Percentiles rank a stretch among this genome's conserved stretches.
phyloP scores from a whole-genome alignment of 2,888 invertebrate species.

The Druceiella hillmani region DNA sequence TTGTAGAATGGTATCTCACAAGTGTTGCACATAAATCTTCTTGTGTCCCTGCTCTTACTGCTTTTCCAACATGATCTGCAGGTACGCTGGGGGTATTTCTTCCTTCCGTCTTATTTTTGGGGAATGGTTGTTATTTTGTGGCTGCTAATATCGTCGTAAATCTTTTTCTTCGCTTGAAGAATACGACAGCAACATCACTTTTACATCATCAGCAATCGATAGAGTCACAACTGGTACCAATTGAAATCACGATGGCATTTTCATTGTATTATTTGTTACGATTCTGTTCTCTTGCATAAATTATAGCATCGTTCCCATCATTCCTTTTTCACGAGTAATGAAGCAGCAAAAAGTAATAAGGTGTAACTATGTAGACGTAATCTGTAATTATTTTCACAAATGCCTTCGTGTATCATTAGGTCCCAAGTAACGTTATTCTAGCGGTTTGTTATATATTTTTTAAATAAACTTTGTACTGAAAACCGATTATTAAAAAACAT shows the following conservation, averaged over 20 bases:
- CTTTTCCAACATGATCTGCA: conserved; percentile 49
- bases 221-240: conserved; percentile 46
- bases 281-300: too few species aligned
- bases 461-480: too few species aligned
- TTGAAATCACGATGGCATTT: conserved; percentile 55
- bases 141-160: conserved; percentile 33
- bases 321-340: too few species aligned
- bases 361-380: too few species aligned
- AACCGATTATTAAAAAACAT: too few species aligned
- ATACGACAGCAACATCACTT: conserved; percentile 40
- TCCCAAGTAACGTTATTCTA: too few species aligned
- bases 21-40: conserved; percentile 48
- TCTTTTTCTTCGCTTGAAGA: conserved; percentile 35
- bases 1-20: conserved; percentile 50
- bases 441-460: too few species aligned
- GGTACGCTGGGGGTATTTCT: conserved; percentile 49
- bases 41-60: conserved; percentile 44
- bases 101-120: conserved; percentile 51
- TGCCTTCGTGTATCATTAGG: conserved; percentile 55
- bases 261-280: conserved; percentile 37
- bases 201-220: conserved; percentile 41
- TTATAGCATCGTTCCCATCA: too few species aligned
- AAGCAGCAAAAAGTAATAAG: too few species aligned
- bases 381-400: conserved; percentile 36
- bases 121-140: conserved; percentile 48